Evolutionary conservation across 2,888 invertebrate species (phyloP), one percentile per base, ranked within the genome.

Genomic region (Girardia tigrina): DNA sequence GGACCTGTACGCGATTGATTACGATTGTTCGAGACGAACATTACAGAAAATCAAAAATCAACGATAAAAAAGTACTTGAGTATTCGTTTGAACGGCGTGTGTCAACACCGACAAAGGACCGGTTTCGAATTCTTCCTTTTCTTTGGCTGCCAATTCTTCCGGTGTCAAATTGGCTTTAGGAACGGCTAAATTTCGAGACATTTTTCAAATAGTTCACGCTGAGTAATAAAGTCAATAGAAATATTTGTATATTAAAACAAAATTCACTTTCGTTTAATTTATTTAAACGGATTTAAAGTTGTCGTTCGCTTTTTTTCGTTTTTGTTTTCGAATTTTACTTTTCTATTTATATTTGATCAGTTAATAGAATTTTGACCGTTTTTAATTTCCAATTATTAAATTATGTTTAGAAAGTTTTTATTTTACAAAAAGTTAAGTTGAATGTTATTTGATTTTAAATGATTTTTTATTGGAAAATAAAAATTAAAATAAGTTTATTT

Each of bases 71-170:
- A 36, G 36, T 27, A 79, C 79, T 86, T 98, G 98, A 8, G 95
- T 95, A 82, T 98, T 98, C 84, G 97, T 97, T 85, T 94, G 94
- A 0, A 99, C 98, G 0, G 95, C 94, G 82, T 94, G 92, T 26
- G 95, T 97, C 26, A 98, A 88, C 36, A 98, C 94, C 4, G 95
- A 95, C 1, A 98, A 87, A 0, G 98, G 98, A 0, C 98, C 95
- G 0, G 95, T 95, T 82, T 92, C 94, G 83, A 98, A 98, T 87
- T 98, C 97, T 84, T 98, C 97, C 81, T 97, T 94, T 82, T 98
- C 98, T 79, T 93, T 89, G 80, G 92, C 91, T 0, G 91, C 89
- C 80, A 98, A 86, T 85, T 98, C 98, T 80, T 98, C 97, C 0
- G 93, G 89, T 76, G 92, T 91, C 90, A 98, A 90, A 86, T 94